Percentiles rank a stretch among this genome's conserved stretches.
phyloP scores from a whole-genome alignment of 1,140 invertebrate species.

The Ceratina calcarata region DNA sequence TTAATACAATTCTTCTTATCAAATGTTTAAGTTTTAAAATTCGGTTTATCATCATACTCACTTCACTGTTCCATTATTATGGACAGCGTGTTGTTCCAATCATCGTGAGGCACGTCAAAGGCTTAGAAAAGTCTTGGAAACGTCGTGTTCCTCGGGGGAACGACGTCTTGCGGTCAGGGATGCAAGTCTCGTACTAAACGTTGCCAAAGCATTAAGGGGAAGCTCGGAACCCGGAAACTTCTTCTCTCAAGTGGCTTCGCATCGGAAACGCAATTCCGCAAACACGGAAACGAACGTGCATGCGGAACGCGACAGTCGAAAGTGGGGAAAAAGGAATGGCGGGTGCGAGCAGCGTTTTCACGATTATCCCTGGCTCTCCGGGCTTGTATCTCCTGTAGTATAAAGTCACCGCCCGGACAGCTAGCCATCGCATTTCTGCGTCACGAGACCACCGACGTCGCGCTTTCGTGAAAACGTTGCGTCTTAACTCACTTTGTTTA shows the following conservation, averaged over 20 bases:
- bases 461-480: slow-evolving; percentile 3
- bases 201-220: slow-evolving; percentile 47
- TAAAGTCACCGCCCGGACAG: slow-evolving; percentile 5
- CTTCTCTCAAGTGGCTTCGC: slow-evolving; percentile 5
- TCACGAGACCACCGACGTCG: neutral
- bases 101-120: no score
- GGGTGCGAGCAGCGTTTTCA: slow-evolving; percentile 32
- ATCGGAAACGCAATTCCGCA: slow-evolving; percentile 37
- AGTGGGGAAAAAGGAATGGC: no score
- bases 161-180: neutral
- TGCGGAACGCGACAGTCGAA: no score
- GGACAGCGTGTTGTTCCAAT: no score
- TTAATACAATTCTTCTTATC: no score
- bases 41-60: no score
- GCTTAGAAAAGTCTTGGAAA: no score
- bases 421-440: slow-evolving; percentile 19
- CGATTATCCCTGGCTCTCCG: slow-evolving; percentile 47
- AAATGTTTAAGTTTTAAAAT: no score
- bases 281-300: neutral
- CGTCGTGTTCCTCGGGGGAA: neutral
- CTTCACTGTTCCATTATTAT: no score
- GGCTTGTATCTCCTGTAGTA: slow-evolving; percentile 47
- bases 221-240: slow-evolving; percentile 5
- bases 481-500: slow-evolving; percentile 32
- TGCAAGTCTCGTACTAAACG: slow-evolving; percentile 50